Percentiles rank a stretch among this genome's conserved stretches.
phyloP scores from a whole-genome alignment of 2,797 vertebrate species.

The Crocidura indochinensis region DNA sequence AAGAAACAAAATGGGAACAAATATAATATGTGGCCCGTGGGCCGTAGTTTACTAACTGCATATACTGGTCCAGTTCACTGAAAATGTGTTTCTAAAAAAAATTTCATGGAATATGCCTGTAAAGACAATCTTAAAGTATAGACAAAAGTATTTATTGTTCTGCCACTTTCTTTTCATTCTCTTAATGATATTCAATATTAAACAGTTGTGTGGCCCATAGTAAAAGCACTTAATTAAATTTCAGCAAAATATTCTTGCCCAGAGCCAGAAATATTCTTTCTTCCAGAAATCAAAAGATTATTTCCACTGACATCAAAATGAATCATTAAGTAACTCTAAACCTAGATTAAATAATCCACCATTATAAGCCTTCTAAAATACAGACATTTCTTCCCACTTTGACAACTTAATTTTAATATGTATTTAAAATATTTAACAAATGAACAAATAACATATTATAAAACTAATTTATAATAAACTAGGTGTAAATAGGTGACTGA shows the following conservation, averaged over 20 bases:
- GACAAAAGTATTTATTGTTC: constrained; percentile 75
- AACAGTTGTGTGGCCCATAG: constrained; percentile 72
- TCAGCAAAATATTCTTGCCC: constrained; percentile 70
- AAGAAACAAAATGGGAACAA: no score
- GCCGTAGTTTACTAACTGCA: no score
- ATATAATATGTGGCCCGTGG: no score
- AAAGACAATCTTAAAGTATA: constrained; percentile 68
- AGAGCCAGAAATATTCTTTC: constrained; percentile 78
- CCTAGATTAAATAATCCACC: constrained; percentile 67
- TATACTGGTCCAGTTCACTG: constrained; percentile 34
- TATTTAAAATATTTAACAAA: constrained; percentile 71
- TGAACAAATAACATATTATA: constrained; percentile 33
- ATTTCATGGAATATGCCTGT: constrained; percentile 25
- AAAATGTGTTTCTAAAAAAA: background rate
- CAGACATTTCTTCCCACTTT: background rate
- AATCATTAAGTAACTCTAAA: constrained; percentile 77
- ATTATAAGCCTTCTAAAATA: constrained; percentile 68
- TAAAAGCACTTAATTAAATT: constrained; percentile 75
- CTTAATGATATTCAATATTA: constrained; percentile 80
- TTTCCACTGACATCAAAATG: constrained; percentile 78
- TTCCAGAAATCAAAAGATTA: constrained; percentile 78
- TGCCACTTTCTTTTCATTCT: constrained; percentile 72
- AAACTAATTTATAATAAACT: constrained; percentile 61
- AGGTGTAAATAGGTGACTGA: constrained; percentile 48
- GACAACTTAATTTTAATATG: constrained; percentile 51